Evolutionary conservation across 2,113 vertebrate genomes (phyloP), one percentile per base, ranked within the genome.

Genomic region (Myanophis thanlyinensis): DNA sequence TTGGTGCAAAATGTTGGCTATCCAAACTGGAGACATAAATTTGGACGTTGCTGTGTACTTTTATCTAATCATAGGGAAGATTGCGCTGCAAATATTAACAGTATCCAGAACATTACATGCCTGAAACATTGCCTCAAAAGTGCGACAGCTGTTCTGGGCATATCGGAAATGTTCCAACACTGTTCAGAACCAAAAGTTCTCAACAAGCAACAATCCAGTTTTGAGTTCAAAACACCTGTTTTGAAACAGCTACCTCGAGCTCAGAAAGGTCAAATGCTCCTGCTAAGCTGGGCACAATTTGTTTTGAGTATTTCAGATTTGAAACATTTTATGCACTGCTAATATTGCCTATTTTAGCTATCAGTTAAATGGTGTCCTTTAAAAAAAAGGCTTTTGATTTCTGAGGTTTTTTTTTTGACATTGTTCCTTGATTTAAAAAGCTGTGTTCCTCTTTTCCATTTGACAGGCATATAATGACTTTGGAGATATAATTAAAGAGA

Each of bases 401-500:
- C 35, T 87, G 18, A 59, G 18, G 8, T 9, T 54, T 23, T 62
- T 23, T 62, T 47, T 54, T 30, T 44, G 35, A 44, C 35, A 35
- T 20, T 85, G 11, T 51, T 3, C 20, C 44, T 85, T 89, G 22
- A 89, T 23, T 9, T 8, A 44, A 46, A 3, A 22, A 22, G 10
- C 10, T 27, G 44, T 44, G 5, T 59, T 25, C 44, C 5, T 8
- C 23, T 18, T 49, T 59, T n/a, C n/a, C 22, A 20, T 90, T 92
- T 93, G 46, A 30, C 95, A 99, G 98, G 97, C 97, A 87, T 98
- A 98, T 94, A 98, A 96, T 67, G 98, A 98, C 95, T 99, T 98
- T 93, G 98, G 98, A 46, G 99, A 99, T 96, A 99, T 99, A 97
- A 98, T 99, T 96, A 99, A 98, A 95, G 98, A 99, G 97, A 98